Percentiles rank a stretch among this genome's conserved stretches.
phyloP scores from a whole-genome alignment of 2,113 vertebrate species.

The Peromyscus maniculatus region DNA sequence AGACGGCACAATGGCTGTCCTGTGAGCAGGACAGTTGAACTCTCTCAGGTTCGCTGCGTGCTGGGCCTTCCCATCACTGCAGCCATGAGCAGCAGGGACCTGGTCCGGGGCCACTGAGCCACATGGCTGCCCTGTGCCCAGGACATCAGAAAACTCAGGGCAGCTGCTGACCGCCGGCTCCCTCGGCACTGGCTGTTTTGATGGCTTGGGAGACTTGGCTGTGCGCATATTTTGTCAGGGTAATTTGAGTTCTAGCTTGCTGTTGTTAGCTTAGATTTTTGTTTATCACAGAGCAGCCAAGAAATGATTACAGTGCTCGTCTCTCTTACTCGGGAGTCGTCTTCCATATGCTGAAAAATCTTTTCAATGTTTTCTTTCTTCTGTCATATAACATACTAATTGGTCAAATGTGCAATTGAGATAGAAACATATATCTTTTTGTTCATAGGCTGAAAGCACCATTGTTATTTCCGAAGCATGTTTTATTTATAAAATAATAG shows the following conservation, averaged over 20 bases:
- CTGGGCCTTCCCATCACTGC: not conserved
- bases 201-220: not conserved
- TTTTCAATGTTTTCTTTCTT: not conserved
- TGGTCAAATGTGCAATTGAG: not conserved
- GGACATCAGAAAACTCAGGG: too few relatives aligned
- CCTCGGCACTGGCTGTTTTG: not conserved
- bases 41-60: too few relatives aligned
- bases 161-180: too few relatives aligned
- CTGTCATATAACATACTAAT: not conserved
- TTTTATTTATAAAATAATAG: slow-evolving; percentile 7
- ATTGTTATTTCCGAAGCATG: not conserved
- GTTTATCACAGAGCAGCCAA: not conserved
- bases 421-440: not conserved
- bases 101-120: accelerated
- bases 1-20: not conserved
- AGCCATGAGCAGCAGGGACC: not conserved
- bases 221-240: not conserved
- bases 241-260: not conserved
- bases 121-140: accelerated
- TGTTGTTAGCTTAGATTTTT: not conserved
- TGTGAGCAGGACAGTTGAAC: not conserved
- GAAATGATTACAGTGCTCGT: not conserved
- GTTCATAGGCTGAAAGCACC: not conserved
- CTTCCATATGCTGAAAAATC: not conserved
- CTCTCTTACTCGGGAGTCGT: not conserved